Base-by-base conservation (phyloP, 2,113 vertebrate genomes). In the Zingel zingel region DNA sequence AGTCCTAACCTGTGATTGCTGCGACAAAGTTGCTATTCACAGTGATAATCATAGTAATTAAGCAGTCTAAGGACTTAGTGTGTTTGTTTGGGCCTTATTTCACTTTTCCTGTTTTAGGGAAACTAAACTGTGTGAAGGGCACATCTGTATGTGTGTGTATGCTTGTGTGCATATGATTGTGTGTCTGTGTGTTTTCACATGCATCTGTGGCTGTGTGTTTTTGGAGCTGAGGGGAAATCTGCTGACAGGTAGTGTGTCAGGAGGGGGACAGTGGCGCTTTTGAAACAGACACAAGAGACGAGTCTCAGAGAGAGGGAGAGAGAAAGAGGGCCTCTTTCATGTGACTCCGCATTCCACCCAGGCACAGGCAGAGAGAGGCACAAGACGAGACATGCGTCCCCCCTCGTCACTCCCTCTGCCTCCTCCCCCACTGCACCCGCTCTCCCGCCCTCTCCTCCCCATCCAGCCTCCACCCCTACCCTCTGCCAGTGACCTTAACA, bases 401-500 rank as follows among this genome's bases (percentile, higher is more conserved):
- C 94, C 94, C 92, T 80, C 84, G 67, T 87, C 84, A 66, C 70
- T 83, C 83, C 75, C 94, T 91, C 94, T 90, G 88, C 79, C 71
- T 75, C 74, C 61, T 64, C 67, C 79, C 53, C 59, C 45, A 2
- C 62, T 84, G 90, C 91, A 72, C 68, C 62, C 63, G 16, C 71
- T 16, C 53, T 57, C 68, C 56, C 94, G 92, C 93, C 94, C 91
- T 90, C 86, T 72, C 68, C 74, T 82, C 58, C 92, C 77, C 43
- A 57, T 76, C 79, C 77, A 85, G 70, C 77, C 94, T 92, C 92
- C 78, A 62, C 69, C 84, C 80, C 81, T 78, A 76, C 82, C 73
- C 81, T 91, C 92, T 94, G 94, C 92, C 90, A 92, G 93, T 97
- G 96, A 98, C 97, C 97, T 97, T 97, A 95, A 96, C 94, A 95